Evolutionary conservation across 2,113 vertebrate genomes (phyloP), one percentile per base, ranked within the genome.

Genomic region (Pelobates fuscus): DNA sequence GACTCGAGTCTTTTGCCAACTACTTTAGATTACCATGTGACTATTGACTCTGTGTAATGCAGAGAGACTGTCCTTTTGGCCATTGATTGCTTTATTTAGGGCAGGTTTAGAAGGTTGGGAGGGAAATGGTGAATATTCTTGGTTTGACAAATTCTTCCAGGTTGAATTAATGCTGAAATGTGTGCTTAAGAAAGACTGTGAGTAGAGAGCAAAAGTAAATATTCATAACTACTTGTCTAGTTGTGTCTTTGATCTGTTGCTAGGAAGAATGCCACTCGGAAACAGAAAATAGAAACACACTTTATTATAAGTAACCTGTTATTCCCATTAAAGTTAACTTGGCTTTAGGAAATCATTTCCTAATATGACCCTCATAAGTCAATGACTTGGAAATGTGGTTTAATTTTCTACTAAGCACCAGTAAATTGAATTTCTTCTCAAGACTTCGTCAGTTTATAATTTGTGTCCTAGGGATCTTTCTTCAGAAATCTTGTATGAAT

Each of bases 331-430:
- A 79, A 77, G 21, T 60, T 73, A 70, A 15, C 32, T 6, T 41
- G 66, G 73, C 27, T 20, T 73, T 79, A 77, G 41, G 77, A 83
- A 81, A 79, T 77, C 30, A 58, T 67, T 26, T 73, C 63, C 68
- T 11, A 17, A n/a, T 54, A 26, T 63, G 65, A 27, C 74, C 78
- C 67, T 81, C 52, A 66, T 63, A 84, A 27, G 79, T 57, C 52
- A 64, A 27, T 63, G 65, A 62, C 44, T 84, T 82, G 81, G 62
- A 65, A 63, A 81, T 78, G 71, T 49, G 70, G 20, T 77, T 81
- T 84, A 61, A 54, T 77, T 57, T 84, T 78, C 61, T 80, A 14
- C 66, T 83, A 44, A 77, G 77, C 0, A 73, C 70, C 52, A 5
- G 30, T 80, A 70, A 79, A 80, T 78, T 81, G 15, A 70, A 59